These are phyloP conservation scores for Ormyrus pomaceus DNA, from an alignment of 2,888 invertebrate genomes.

Conservation along the genomic window DNA sequence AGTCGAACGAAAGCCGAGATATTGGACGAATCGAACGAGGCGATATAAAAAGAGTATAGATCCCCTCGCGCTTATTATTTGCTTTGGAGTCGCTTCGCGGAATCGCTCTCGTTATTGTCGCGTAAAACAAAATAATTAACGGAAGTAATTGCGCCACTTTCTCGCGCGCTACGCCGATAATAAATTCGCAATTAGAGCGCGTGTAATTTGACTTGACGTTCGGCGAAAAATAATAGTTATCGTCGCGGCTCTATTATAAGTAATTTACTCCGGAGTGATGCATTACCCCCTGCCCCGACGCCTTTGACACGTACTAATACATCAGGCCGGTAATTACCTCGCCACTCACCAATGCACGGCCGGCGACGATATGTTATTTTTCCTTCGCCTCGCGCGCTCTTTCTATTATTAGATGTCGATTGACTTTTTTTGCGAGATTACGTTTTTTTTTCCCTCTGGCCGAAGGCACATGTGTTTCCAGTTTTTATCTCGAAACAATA, in stretches of 20 bases:
- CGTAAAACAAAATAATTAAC: background rate
- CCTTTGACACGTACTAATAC: slow-evolving; percentile 6
- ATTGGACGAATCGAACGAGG: background rate
- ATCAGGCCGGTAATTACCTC: background rate
- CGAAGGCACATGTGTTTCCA: too few relatives aligned
- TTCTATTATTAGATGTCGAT: background rate
- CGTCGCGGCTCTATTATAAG: background rate
- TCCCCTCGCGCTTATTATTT: background rate
- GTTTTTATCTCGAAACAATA: too few relatives aligned
- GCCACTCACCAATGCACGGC: background rate
- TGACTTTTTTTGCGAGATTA: too few relatives aligned
- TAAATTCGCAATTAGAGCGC: background rate
- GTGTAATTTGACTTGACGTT: background rate
- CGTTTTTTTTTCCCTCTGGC: too few relatives aligned
- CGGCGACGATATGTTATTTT: background rate
- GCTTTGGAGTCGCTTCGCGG: too few relatives aligned
- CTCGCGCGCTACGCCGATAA: background rate
- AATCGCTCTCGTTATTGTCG: background rate
- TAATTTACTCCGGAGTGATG: background rate
- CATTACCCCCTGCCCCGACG: background rate
- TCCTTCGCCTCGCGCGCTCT: background rate
- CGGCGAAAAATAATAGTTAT: background rate
- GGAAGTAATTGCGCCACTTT: background rate
- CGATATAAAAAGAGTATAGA: background rate
- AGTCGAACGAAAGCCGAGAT: background rate